Percentiles rank a stretch among this genome's conserved stretches.
Evolutionary conservation across 1,140 invertebrate genomes (phyloP).

Genomic region (Oppia nitens): DNA sequence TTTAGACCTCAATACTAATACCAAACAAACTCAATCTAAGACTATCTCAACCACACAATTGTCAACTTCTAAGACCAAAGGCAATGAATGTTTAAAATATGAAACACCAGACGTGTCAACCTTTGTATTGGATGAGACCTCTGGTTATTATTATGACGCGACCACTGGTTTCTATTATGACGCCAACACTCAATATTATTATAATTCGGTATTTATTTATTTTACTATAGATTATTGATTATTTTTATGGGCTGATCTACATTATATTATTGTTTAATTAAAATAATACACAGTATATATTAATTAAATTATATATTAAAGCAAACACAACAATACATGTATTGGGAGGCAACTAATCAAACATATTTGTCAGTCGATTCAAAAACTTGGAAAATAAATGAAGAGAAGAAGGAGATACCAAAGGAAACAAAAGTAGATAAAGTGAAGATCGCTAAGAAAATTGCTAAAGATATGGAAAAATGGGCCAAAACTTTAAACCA

Average conservation of each 20-base stretch:
- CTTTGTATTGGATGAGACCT: conserved; percentile 85
- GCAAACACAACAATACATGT: conserved; percentile 66
- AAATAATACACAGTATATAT: no score
- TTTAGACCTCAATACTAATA: neutral
- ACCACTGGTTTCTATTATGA: conserved; percentile 87
- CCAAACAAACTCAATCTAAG: conserved; percentile 16
- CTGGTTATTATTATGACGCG: conserved; percentile 92
- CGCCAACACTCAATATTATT: conserved; percentile 70
- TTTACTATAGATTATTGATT: neutral
- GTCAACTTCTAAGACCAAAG: conserved; percentile 19
- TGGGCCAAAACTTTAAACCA: conserved; percentile 97
- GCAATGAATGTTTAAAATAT: conserved; percentile 20
- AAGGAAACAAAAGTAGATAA: conserved; percentile 56
- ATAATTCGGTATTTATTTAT: conserved; percentile 45
- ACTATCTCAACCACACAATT: neutral
- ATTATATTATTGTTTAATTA: neutral
- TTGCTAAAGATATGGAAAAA: conserved; percentile 85
- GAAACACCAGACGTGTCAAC: conserved; percentile 64
- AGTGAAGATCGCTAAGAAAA: conserved; percentile 92
- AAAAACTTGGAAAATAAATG: neutral
- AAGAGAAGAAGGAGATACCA: neutral
- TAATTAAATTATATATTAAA: neutral
- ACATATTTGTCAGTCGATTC: conserved; percentile 53
- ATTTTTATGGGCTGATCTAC: neutral
- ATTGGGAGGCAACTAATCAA: conserved; percentile 70